Conservation (phyloP, 2,113 vertebrate species). For the Columba janthina region DNA sequence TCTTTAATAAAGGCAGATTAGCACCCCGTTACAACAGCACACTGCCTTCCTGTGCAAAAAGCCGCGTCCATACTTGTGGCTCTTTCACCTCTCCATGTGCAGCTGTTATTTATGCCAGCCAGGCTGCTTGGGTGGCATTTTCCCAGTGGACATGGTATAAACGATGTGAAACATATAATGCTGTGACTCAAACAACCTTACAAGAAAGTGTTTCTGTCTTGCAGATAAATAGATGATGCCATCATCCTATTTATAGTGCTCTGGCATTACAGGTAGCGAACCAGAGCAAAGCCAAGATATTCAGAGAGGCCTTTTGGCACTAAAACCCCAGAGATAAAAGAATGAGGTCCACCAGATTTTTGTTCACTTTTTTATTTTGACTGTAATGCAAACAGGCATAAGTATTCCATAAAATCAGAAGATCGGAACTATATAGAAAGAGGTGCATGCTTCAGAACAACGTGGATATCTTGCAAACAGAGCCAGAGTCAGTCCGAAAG, state of each 20-base stretch:
- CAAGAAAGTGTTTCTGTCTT: not conserved
- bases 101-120: not conserved
- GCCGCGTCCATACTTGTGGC: fast-evolving
- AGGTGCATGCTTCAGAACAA: slow-evolving; percentile 75
- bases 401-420: slow-evolving; percentile 74
- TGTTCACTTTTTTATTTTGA: slow-evolving; percentile 73
- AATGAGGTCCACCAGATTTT: fast-evolving
- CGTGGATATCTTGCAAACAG: slow-evolving; percentile 64
- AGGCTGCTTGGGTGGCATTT: not conserved
- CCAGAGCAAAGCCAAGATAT: not conserved
- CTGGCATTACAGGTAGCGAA: not conserved
- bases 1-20: not conserved
- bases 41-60: fast-evolving
- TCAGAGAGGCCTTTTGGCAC: not conserved
- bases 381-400: slow-evolving; percentile 82
- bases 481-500: slow-evolving; percentile 48
- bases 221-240: not conserved
- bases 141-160: fast-evolving
- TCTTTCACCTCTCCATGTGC: fast-evolving
- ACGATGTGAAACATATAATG: fast-evolving
- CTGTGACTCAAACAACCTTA: not conserved
- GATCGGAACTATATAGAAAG: slow-evolving; percentile 69
- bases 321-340: not conserved
- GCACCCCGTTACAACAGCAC: not conserved
- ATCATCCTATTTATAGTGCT: not conserved